phyloP scores from a whole-genome alignment of 2,888 invertebrate species.

The Harpalus rubripes region DNA sequence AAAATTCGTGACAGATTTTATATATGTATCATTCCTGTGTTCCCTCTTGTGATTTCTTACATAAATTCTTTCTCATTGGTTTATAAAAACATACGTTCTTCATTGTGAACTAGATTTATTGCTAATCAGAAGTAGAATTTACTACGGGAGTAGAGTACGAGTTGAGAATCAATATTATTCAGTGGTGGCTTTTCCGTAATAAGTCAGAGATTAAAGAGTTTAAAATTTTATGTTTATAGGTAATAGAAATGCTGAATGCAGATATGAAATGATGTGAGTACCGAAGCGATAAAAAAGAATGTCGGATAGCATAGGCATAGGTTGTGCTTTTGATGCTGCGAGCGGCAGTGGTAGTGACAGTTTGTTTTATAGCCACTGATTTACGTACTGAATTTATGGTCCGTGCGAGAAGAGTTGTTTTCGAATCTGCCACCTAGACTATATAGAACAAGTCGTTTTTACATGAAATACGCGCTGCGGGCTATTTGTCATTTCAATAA shows the following conservation, averaged over 20 bases:
- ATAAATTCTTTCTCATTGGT: neutral
- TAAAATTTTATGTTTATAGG: neutral
- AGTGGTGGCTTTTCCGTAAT: neutral
- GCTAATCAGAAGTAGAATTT: neutral
- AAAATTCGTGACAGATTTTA: neutral
- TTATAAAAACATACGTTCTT: neutral
- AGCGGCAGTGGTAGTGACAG: slow-evolving; percentile 28
- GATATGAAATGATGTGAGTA: neutral
- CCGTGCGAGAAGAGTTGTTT: slow-evolving; percentile 64
- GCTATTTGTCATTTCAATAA: slow-evolving; percentile 52
- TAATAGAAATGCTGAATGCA: slow-evolving; percentile 16
- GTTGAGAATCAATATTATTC: neutral
- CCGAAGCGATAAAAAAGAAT: neutral
- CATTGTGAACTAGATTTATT: neutral
- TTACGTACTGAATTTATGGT: slow-evolving; percentile 65
- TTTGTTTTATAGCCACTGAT: slow-evolving; percentile 61
- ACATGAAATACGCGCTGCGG: slow-evolving; percentile 23
- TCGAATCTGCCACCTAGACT: slow-evolving; percentile 63
- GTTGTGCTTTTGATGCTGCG: slow-evolving; percentile 14
- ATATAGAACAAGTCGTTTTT: slow-evolving; percentile 52
- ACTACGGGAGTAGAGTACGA: too few species aligned
- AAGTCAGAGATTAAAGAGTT: neutral
- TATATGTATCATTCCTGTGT: neutral
- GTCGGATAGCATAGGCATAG: neutral
- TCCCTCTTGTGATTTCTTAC: neutral